Conservation (phyloP, 2,797 vertebrate genomes). For the Callimico goeldii region DNA sequence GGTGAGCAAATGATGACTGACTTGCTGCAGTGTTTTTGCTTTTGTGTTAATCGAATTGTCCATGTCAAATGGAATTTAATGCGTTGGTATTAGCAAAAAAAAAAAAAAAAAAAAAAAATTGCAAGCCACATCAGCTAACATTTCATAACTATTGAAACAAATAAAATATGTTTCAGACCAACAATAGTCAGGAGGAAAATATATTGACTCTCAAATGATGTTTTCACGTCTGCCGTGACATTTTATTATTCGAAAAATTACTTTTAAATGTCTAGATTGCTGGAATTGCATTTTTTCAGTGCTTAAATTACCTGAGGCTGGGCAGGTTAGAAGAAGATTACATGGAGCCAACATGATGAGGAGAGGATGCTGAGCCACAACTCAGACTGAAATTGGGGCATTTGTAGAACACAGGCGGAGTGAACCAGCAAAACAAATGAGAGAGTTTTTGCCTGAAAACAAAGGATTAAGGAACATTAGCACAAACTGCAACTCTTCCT, state of each 20-base stretch:
- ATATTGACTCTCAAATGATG: neutral
- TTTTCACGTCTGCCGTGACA: neutral
- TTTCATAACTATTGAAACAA: neutral
- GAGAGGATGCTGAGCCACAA: neutral
- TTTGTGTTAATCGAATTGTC: no score
- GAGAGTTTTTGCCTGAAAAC: neutral
- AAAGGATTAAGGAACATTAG: neutral
- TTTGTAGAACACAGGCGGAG: rapidly evolving
- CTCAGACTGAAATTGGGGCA: rapidly evolving
- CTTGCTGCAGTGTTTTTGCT: no score
- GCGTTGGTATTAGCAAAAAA: no score
- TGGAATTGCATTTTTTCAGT: neutral
- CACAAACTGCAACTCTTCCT: neutral
- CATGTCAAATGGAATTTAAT: no score
- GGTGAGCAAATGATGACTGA: no score
- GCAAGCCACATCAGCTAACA: neutral
- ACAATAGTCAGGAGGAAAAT: neutral
- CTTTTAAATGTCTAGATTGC: neutral
- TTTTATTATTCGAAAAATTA: neutral
- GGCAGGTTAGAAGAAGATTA: neutral
- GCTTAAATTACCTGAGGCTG: neutral
- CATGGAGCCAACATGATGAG: rapidly evolving
- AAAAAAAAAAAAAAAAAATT: neutral
- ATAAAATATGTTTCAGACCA: neutral
- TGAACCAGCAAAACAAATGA: rapidly evolving